These are phyloP conservation scores for Clitarchus hookeri DNA, from an alignment of 2,888 invertebrate species.

Conservation along the genomic window DNA sequence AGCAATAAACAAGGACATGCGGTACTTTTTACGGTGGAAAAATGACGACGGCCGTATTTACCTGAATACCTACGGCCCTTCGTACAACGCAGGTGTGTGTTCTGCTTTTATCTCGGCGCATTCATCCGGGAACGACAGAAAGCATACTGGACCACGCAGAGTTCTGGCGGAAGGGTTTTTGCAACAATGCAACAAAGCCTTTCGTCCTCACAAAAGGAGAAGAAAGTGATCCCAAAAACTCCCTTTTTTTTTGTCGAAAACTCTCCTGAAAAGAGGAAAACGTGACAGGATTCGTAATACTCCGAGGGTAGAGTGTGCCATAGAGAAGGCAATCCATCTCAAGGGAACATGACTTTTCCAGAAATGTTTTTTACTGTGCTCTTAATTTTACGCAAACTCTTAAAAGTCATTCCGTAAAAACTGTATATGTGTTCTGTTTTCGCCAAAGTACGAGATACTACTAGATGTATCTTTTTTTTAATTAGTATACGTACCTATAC, in stretches of 20 bases:
- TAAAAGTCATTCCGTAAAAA: too few relatives aligned
- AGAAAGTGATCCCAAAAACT: background rate
- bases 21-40: too few relatives aligned
- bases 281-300: background rate
- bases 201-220: background rate
- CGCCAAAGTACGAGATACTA: too few relatives aligned
- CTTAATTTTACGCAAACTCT: too few relatives aligned
- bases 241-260: background rate
- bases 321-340: background rate
- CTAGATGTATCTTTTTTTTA: too few relatives aligned
- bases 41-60: background rate
- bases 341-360: background rate
- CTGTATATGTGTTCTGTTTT: too few relatives aligned
- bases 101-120: background rate
- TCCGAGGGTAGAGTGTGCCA: background rate
- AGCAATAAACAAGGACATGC: too few relatives aligned
- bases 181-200: conserved; percentile 2
- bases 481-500: too few relatives aligned
- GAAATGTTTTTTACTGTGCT: background rate
- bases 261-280: background rate
- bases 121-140: background rate
- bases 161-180: background rate
- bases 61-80: background rate
- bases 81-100: background rate
- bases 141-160: background rate